phyloP scores from a whole-genome alignment of 2,888 invertebrate genomes.

The Automeris io region DNA sequence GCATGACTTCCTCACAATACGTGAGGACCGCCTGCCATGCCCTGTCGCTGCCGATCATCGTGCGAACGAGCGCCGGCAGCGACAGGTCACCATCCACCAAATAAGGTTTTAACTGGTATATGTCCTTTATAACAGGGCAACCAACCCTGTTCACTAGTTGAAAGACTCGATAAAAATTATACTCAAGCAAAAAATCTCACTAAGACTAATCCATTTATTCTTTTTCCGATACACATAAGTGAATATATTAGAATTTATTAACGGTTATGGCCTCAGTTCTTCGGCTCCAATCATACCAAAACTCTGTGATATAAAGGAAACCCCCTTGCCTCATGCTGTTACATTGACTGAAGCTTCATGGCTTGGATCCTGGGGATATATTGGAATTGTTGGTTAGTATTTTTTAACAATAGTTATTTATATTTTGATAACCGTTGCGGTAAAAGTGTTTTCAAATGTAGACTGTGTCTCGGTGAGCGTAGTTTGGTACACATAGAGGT shows the following conservation, averaged over 20 bases:
- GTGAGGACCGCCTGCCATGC: no score
- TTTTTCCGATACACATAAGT: conserved; percentile 29
- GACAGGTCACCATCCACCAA: no score
- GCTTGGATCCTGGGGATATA: conserved; percentile 23
- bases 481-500: not conserved
- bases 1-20: no score
- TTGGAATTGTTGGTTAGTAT: conserved; percentile 29
- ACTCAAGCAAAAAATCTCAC: no score
- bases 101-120: no score
- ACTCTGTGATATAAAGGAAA: conserved; percentile 22
- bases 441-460: not conserved
- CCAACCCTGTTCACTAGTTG: no score
- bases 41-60: no score
- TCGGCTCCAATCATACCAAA: conserved; percentile 30
- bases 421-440: not conserved
- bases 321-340: conserved; percentile 21
- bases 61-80: no score
- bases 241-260: conserved; percentile 28
- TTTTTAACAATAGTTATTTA: not conserved
- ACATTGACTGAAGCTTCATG: conserved; percentile 22
- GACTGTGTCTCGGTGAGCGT: no score
- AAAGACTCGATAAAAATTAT: no score
- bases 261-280: conserved; percentile 27
- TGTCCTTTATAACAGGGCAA: no score
- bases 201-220: not conserved